Percentiles rank a stretch among this genome's conserved stretches.
Conservation (phyloP, 2,797 vertebrate genomes). For the Microtus californicus region DNA sequence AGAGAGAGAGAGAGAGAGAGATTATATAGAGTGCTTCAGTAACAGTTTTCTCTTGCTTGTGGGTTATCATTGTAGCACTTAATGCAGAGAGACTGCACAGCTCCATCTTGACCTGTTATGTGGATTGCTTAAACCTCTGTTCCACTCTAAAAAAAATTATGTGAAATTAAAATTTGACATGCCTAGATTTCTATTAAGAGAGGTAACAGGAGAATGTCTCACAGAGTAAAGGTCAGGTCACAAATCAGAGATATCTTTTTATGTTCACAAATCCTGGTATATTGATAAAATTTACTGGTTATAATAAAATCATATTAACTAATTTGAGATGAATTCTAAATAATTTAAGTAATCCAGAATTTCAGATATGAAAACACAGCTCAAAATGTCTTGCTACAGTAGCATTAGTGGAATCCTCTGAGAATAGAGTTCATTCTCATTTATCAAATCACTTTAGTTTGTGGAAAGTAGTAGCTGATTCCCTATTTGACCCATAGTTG, state of each 20-base stretch:
- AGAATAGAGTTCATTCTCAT: background rate
- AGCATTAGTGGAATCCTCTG: background rate
- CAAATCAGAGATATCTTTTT: background rate
- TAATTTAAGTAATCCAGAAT: background rate
- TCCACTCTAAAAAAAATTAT: no score
- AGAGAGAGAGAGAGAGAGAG: background rate
- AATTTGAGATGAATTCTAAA: background rate
- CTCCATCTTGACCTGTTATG: fast-evolving
- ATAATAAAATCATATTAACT: background rate
- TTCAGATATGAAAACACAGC: background rate
- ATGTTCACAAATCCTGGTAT: background rate
- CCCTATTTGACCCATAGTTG: background rate
- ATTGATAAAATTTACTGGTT: background rate
- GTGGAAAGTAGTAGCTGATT: background rate
- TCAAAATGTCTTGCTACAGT: background rate
- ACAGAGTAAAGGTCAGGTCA: background rate
- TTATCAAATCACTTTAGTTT: background rate
- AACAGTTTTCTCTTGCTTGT: background rate
- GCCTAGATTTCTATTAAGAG: background rate
- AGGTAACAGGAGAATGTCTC: background rate
- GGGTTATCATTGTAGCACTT: fast-evolving
- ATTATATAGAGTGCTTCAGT: background rate
- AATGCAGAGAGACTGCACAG: background rate
- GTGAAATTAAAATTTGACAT: background rate
- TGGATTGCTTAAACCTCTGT: background rate